Conservation (phyloP, 2,888 invertebrate genomes). For the Callyntrura sp. region DNA sequence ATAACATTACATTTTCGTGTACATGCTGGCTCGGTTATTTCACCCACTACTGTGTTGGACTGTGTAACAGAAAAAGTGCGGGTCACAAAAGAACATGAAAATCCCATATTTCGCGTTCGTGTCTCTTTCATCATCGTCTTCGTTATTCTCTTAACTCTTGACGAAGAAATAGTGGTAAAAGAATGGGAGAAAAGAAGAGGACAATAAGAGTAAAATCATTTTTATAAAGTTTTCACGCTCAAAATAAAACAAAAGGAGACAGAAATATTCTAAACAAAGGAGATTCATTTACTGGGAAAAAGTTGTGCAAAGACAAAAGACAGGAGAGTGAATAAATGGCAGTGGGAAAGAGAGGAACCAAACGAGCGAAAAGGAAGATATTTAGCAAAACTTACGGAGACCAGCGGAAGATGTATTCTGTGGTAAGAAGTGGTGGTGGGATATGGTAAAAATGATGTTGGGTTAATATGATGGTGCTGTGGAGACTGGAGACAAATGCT, state of each 20-base stretch:
- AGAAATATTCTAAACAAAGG: constrained; percentile 53
- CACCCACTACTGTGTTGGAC: background rate
- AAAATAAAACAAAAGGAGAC: constrained; percentile 31
- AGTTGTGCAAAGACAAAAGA: constrained; percentile 34
- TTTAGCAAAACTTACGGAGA: constrained; percentile 24
- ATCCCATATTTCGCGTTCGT: background rate
- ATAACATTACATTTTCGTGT: background rate
- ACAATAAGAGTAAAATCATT: constrained; percentile 16
- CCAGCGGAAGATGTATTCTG: background rate
- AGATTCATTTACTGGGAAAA: constrained; percentile 33
- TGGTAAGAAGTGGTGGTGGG: too few species aligned
- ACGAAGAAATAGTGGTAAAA: background rate
- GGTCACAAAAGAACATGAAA: constrained; percentile 30
- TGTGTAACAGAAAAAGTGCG: background rate
- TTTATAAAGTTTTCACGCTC: constrained; percentile 15
- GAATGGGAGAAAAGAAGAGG: background rate
- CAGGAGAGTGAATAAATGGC: constrained; percentile 45
- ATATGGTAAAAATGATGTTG: background rate
- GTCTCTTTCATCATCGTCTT: background rate
- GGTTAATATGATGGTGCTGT: too few species aligned
- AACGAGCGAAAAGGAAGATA: constrained; percentile 31
- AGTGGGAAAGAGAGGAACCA: constrained; percentile 31
- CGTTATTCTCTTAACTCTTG: background rate
- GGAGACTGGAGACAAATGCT: too few species aligned
- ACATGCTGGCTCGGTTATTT: background rate